phyloP scores from a whole-genome alignment of 2,888 invertebrate species.

The Odontothrips loti region DNA sequence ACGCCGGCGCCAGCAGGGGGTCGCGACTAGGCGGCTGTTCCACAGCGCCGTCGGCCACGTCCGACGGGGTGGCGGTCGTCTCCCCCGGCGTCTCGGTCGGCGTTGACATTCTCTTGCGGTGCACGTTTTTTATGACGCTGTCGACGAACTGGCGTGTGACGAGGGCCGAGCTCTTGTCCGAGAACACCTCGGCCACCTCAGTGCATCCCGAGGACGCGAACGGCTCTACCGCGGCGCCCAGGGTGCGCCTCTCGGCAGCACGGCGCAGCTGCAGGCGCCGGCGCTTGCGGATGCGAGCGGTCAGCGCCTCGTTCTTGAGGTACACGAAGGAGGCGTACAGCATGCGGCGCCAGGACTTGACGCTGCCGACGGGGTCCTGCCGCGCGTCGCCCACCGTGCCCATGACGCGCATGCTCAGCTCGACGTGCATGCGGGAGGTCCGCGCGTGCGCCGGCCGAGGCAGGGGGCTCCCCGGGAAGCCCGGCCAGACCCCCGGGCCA shows the following conservation, averaged over 20 bases:
- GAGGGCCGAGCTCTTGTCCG: background rate
- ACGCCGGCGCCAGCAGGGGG: background rate
- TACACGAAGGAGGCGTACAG: slow-evolving; percentile 25
- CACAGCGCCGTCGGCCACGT: background rate
- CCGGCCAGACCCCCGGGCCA: too few species aligned
- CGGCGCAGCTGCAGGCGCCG: background rate
- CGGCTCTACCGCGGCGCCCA: background rate
- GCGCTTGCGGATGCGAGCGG: background rate
- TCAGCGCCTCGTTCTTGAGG: slow-evolving; percentile 13
- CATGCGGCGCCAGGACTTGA: slow-evolving; percentile 23
- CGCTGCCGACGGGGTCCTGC: slow-evolving; percentile 12
- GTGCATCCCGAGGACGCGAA: background rate
- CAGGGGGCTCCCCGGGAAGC: too few species aligned
- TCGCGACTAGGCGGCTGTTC: background rate
- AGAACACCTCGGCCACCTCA: background rate
- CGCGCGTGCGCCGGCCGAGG: background rate
- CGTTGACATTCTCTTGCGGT: background rate
- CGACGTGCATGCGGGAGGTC: background rate
- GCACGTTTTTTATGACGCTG: background rate
- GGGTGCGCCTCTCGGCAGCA: background rate
- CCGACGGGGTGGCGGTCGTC: background rate
- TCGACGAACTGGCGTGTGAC: slow-evolving; percentile 10
- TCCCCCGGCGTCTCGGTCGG: background rate
- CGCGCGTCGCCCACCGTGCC: slow-evolving; percentile 3
- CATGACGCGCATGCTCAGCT: slow-evolving; percentile 16